A percentile compares a stretch with the other conserved stretches of the same genome.
phyloP scores from a whole-genome alignment of 2,888 invertebrate species.

The Habroteleia sp. region DNA sequence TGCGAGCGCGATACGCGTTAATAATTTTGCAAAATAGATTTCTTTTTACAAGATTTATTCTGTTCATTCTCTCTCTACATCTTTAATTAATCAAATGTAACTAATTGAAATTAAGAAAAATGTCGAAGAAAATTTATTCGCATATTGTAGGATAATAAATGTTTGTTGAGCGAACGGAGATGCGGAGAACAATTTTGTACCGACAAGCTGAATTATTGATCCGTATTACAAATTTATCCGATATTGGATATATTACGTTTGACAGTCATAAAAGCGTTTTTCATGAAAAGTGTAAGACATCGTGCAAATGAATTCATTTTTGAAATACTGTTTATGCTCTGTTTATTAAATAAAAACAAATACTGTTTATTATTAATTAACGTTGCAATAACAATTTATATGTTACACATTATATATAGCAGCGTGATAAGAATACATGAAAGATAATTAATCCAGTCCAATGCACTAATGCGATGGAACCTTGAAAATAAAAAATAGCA shows the following conservation, averaged over 20 bases:
- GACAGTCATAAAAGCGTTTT: constrained; percentile 35
- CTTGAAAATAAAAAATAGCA: constrained; percentile 22
- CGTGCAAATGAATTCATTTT: constrained; percentile 8
- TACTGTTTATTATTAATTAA: neutral
- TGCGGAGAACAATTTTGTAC: constrained; percentile 8
- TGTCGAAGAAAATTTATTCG: constrained; percentile 34
- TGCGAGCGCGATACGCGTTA: constrained; percentile 7
- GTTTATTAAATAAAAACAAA: neutral
- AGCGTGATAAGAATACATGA: constrained; percentile 1
- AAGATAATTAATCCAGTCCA: constrained; percentile 25
- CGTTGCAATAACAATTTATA: constrained; percentile 5
- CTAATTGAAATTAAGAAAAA: constrained; percentile 56
- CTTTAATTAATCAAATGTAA: constrained; percentile 42
- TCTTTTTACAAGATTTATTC: constrained; percentile 29
- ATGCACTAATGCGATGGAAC: constrained; percentile 16
- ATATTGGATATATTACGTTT: constrained; percentile 21
- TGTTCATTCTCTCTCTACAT: constrained; percentile 2
- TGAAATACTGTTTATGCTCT: neutral
- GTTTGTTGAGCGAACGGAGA: constrained; percentile 13
- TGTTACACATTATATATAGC: constrained; percentile 14
- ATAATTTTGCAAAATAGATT: constrained; percentile 27
- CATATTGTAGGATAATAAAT: constrained; percentile 30
- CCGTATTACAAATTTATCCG: constrained; percentile 45
- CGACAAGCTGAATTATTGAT: constrained; percentile 47
- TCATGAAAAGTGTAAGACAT: constrained; percentile 8